Evolutionary conservation across 2,797 vertebrate species (phyloP), one percentile per base, ranked within the genome.

Genomic region (Anguilla anguilla): DNA sequence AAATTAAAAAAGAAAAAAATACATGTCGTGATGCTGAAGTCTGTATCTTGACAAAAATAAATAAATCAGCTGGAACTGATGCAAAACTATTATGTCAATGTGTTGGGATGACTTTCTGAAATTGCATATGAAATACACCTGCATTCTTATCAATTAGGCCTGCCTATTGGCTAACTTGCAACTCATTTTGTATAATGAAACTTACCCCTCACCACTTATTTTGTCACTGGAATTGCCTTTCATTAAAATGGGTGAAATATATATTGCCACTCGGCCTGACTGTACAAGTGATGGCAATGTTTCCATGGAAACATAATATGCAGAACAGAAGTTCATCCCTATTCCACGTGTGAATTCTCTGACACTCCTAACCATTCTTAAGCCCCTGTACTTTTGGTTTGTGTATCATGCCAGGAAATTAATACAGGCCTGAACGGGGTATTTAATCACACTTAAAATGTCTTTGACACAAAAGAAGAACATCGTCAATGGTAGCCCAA

Each of bases 11-110:
- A 96, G 96, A 96, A 95, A 91, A 46, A 94, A 91, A 96, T 95
- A 96, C 96, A 94, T 96, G 94, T 91, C 93, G 94, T 91, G 93
- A 96, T 97, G 96, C 97, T 97, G 95, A 96, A 96, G 96, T 97
- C 96, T 98, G 97, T 97, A 95, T 96, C 96, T 97, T 96, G 96
- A 96, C 96, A 93, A 96, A 96, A 96, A 95, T 96, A 96, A 95
- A 98, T 97, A 98, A 98, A 98, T 97, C 97, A 97, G 98, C 98
- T 97, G 97, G 97, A 97, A 97, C 97, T 97, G 97, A 97, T 96
- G 93, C 95, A 93, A 96, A 95, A 83, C 67, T 87, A 86, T 28
- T 81, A 81, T 87, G 87, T 46, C 39, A 35, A 69, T 93, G 91
- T 92, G 93, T 93, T 94, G 91, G 95, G 93, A 93, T 90, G 67